phyloP scores from a whole-genome alignment of 1,140 invertebrate species.

The Heterodera carotae region DNA sequence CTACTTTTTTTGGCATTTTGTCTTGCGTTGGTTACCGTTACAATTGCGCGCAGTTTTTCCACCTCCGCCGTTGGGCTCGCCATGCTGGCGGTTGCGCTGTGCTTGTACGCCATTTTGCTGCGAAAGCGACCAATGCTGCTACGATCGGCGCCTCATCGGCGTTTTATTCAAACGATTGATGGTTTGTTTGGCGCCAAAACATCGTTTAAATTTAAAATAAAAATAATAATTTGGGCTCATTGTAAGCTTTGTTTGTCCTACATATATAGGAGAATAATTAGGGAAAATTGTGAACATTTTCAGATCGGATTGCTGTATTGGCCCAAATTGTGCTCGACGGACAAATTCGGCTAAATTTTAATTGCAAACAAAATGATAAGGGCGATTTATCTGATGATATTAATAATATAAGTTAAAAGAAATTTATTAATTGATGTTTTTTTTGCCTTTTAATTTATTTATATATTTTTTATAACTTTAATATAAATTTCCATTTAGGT shows the following conservation, averaged over 20 bases:
- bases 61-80: slow-evolving; percentile 37
- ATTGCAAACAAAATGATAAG: neutral
- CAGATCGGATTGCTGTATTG: slow-evolving; percentile 29
- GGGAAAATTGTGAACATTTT: slow-evolving; percentile 30
- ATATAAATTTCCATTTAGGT: no score
- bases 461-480: no score
- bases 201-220: neutral
- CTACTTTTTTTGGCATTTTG: slow-evolving; percentile 43
- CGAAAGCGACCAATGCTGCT: slow-evolving; percentile 20
- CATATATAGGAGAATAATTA: no score
- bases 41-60: slow-evolving; percentile 32
- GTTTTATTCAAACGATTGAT: slow-evolving; percentile 11
- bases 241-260: no score
- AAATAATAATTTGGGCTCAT: slow-evolving; percentile 14
- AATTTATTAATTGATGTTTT: no score
- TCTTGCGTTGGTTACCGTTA: slow-evolving; percentile 30
- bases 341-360: slow-evolving; percentile 4
- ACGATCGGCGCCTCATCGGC: slow-evolving; percentile 7
- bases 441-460: no score
- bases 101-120: slow-evolving; percentile 29
- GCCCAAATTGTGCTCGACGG: slow-evolving; percentile 41
- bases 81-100: slow-evolving; percentile 23
- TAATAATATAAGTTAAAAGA: no score
- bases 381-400: neutral
- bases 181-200: slow-evolving; percentile 15